Conservation (phyloP, 1,140 invertebrate species). For the Limonius californicus region DNA sequence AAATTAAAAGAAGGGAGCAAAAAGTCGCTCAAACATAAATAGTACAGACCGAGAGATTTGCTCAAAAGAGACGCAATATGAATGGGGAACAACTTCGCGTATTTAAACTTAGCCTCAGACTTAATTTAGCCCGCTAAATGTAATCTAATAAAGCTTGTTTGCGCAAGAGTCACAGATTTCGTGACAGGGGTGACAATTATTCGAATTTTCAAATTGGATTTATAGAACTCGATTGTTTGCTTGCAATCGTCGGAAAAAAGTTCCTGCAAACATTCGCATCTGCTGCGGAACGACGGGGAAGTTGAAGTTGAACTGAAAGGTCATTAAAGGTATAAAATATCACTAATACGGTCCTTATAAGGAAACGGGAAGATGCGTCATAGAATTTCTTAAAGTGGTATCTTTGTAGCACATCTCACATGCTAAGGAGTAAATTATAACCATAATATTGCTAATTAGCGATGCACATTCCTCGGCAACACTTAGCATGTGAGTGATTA, state of each 20-base stretch:
- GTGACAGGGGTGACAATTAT: slow-evolving; percentile 8
- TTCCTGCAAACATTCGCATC: too few species aligned
- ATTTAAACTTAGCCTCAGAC: slow-evolving; percentile 5
- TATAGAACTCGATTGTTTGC: background rate
- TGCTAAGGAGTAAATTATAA: background rate
- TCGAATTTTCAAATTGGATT: slow-evolving; percentile 11
- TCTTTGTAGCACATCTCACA: background rate
- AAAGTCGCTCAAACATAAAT: background rate
- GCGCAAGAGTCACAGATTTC: slow-evolving; percentile 12
- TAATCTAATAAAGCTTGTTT: slow-evolving; percentile 15
- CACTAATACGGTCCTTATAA: too few species aligned
- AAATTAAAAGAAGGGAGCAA: background rate
- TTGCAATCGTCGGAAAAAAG: too few species aligned
- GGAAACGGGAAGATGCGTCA: too few species aligned
- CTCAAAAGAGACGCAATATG: background rate
- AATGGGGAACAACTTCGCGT: background rate
- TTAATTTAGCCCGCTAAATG: slow-evolving; percentile 11
- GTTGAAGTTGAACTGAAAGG: too few species aligned
- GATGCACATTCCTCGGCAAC: background rate
- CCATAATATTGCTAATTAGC: background rate
- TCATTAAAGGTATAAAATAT: too few species aligned
- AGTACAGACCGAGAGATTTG: background rate
- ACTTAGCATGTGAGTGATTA: slow-evolving; percentile 5
- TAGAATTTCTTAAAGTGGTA: too few species aligned
- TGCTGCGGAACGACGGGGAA: too few species aligned